Evolutionary conservation across 2,797 vertebrate genomes (phyloP), one percentile per base, ranked within the genome.

Genomic region (Girardinus metallicus): DNA sequence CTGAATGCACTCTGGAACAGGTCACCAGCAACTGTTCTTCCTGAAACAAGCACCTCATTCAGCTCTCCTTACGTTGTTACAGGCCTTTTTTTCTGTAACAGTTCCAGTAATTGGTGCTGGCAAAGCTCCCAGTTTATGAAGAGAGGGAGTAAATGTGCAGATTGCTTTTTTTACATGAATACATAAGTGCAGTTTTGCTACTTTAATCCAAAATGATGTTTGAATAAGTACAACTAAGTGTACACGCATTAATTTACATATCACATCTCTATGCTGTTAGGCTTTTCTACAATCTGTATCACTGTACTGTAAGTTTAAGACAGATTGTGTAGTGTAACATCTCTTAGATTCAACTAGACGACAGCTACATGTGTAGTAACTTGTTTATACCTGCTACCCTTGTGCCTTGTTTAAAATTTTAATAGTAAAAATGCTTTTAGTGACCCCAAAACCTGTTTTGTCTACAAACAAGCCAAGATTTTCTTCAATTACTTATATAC

Each of bases 401-500:
- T 70, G 95, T 96, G 95, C 96, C 96, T 96, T 96, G 87, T 91
- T 81, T 79, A 75, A 90, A 86, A 81, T 83, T 73, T 91, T 46
- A 79, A 87, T 86, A 77, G 86, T 78, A 79, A 87, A 74, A 80
- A 74, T 78, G 80, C 64, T 83, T 85, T 83, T 73, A 86, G 66
- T 49, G 23, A 64, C 49, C 68, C 44, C 53, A 39, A 87, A 60
- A 73, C 74, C 82, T 15, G 81, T 51, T 73, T 88, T 75, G 47
- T 53, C 72, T 72, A 53, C 53, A 29, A 60, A 47, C 82, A 88
- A 73, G 89, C 46, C 76, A 73, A 77, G 72, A 60, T 57, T 74
- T 60, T 80, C 62, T 73, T 85, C 76, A 78, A 80, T 74, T 85
- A 60, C 77, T 64, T 74, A 8, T n/a, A 23, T 16, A 80, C 9